Conservation (phyloP, 2,113 vertebrate species). For the Ceratotherium simum region DNA sequence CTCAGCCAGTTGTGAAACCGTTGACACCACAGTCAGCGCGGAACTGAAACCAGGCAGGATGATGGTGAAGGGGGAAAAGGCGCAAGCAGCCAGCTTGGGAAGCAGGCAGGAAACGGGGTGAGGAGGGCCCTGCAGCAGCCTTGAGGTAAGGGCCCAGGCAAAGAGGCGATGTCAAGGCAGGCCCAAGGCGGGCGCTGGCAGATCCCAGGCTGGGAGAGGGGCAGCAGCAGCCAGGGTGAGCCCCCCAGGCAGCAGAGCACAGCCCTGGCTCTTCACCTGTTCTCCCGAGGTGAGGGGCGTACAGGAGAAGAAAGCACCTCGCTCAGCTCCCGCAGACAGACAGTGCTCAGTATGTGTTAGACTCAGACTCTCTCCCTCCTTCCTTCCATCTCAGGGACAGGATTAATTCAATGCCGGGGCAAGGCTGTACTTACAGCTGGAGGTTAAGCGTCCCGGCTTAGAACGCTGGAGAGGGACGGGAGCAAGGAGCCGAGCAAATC, state of each 20-base stretch:
- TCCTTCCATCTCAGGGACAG: not conserved
- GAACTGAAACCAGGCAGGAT: not conserved
- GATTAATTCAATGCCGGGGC: not conserved
- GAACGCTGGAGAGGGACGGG: not conserved
- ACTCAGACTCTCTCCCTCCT: not conserved
- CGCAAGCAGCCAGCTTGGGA: not conserved
- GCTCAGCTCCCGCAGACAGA: not conserved
- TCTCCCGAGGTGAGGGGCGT: fast-evolving
- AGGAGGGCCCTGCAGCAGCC: not conserved
- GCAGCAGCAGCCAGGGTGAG: not conserved
- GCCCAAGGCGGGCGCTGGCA: fast-evolving
- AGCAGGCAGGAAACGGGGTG: not conserved
- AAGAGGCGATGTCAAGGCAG: not conserved
- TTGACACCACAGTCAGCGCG: not conserved
- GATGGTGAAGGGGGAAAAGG: not conserved
- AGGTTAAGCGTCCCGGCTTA: not conserved
- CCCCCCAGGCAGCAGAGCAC: not conserved
- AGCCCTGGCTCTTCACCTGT: too few relatives aligned
- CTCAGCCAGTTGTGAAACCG: not conserved
- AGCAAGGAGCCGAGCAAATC: not conserved
- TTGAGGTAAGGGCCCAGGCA: not conserved
- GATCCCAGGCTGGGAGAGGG: too few relatives aligned
- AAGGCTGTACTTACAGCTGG: not conserved
- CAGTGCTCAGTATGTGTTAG: not conserved
- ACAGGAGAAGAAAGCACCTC: not conserved